phyloP scores from a whole-genome alignment of 2,113 vertebrate genomes.

The Microtus richardsoni region DNA sequence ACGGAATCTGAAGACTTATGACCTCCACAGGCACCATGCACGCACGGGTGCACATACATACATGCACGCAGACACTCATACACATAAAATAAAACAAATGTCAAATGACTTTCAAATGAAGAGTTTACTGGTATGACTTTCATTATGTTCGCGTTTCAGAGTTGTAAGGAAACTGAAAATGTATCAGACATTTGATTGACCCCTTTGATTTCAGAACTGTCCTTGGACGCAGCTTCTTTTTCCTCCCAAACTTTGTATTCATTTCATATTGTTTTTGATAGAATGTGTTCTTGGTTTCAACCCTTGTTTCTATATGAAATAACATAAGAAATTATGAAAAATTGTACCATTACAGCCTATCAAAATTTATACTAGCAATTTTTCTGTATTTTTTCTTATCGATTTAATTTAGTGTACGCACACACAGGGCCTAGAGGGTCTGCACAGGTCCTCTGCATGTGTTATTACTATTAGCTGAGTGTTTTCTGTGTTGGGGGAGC shows the following conservation, averaged over 20 bases:
- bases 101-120: neutral
- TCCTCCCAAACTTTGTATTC: neutral
- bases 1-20: neutral
- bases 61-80: neutral
- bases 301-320: neutral
- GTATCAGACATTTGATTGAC: too few species aligned
- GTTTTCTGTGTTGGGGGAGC: neutral
- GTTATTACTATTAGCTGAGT: neutral
- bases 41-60: neutral
- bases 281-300: neutral
- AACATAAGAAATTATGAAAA: neutral
- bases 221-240: neutral
- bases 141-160: neutral
- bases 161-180: neutral
- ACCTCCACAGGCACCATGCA: neutral
- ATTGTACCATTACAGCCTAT: neutral
- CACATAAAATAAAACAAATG: neutral
- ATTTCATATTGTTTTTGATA: neutral
- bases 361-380: neutral
- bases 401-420: neutral
- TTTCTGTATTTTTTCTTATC: neutral
- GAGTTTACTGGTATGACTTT: neutral
- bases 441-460: neutral
- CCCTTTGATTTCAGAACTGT: neutral
- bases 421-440: neutral